Percentiles rank a stretch among this genome's conserved stretches.
phyloP scores from a whole-genome alignment of 1,140 invertebrate genomes.

The Pseudomyrmex sp. region DNA sequence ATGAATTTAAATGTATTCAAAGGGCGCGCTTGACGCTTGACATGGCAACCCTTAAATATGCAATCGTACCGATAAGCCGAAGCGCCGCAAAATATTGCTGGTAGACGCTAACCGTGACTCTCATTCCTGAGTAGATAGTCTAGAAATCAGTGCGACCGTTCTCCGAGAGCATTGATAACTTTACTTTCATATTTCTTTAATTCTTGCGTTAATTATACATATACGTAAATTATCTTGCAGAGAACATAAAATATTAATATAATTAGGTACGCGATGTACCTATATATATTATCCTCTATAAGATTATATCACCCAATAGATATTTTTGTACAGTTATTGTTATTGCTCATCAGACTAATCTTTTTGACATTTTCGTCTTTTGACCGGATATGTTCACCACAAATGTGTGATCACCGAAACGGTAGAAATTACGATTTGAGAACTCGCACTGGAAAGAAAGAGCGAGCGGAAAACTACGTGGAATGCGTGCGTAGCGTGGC shows the following conservation, averaged over 20 bases:
- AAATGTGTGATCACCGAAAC: neutral
- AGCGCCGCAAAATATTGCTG: slow-evolving; percentile 78
- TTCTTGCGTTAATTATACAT: neutral
- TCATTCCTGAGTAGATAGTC: slow-evolving; percentile 62
- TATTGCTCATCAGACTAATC: too few relatives aligned
- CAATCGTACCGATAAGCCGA: slow-evolving; percentile 78
- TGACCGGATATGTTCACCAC: neutral
- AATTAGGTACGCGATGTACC: too few relatives aligned
- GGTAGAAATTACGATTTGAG: slow-evolving; percentile 52
- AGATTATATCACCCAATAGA: too few relatives aligned
- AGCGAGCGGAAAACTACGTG: slow-evolving; percentile 75
- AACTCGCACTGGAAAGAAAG: slow-evolving; percentile 41
- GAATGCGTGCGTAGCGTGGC: slow-evolving; percentile 79
- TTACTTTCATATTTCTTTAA: slow-evolving; percentile 36
- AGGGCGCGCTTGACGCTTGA: slow-evolving; percentile 82
- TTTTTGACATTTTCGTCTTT: too few relatives aligned
- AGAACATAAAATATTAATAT: too few relatives aligned
- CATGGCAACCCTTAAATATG: slow-evolving; percentile 83
- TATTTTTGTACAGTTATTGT: too few relatives aligned
- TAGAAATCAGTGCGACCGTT: neutral
- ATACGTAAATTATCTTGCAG: neutral
- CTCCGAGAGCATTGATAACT: slow-evolving; percentile 11
- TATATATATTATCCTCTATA: too few relatives aligned
- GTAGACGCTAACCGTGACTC: slow-evolving; percentile 77
- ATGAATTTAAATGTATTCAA: slow-evolving; percentile 85